A percentile compares a stretch with the other conserved stretches of the same genome.
phyloP scores from a whole-genome alignment of 2,888 invertebrate species.

The Ephialtes manifestator region DNA sequence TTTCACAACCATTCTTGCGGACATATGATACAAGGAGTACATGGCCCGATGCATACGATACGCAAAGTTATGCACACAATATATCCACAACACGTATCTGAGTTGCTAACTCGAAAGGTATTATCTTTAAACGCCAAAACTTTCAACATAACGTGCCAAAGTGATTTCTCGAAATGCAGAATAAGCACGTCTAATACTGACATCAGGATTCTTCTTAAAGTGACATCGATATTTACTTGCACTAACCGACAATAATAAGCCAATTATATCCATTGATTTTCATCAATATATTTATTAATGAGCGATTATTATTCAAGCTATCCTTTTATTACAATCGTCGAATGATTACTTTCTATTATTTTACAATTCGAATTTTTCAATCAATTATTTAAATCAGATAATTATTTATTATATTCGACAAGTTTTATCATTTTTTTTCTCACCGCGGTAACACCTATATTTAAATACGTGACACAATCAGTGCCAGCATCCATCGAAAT shows the following conservation, averaged over 20 bases:
- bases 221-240: background rate
- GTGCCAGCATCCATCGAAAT: too few species aligned
- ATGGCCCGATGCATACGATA: constrained; percentile 1
- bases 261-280: background rate
- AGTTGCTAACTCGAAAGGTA: background rate
- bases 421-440: too few species aligned
- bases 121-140: constrained; percentile 10
- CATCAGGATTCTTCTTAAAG: constrained; percentile 13
- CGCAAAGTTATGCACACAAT: constrained; percentile 12
- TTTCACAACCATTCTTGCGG: constrained; percentile 5
- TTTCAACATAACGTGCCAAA: constrained; percentile 4
- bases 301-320: too few species aligned
- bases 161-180: background rate
- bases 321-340: too few species aligned
- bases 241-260: background rate
- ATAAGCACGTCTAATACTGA: background rate
- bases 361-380: background rate
- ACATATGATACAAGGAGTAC: constrained; percentile 17
- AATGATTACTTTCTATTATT: background rate
- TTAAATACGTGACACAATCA: too few species aligned
- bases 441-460: too few species aligned
- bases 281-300: too few species aligned
- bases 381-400: background rate
- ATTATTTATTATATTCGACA: background rate
- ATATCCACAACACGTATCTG: background rate